Conservation (phyloP, 1,140 invertebrate genomes). For the Platorchestia sp. region DNA sequence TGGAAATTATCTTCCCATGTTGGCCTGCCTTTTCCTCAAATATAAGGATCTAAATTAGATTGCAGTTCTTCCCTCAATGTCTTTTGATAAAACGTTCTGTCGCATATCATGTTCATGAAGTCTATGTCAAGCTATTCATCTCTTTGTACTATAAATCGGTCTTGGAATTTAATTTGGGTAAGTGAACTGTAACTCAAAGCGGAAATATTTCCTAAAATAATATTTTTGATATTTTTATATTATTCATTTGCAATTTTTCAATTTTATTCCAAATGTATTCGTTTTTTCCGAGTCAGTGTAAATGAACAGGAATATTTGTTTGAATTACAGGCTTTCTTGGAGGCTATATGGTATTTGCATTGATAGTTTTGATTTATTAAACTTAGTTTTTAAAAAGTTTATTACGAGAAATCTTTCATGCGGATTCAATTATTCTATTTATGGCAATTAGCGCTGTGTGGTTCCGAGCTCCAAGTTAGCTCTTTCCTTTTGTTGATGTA, state of each 20-base stretch:
- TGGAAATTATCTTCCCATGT: neutral
- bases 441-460: too few species aligned
- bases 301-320: too few species aligned
- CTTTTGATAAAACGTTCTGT: neutral
- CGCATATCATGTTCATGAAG: neutral
- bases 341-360: too few species aligned
- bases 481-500: too few species aligned
- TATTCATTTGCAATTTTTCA: neutral
- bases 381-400: too few species aligned
- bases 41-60: neutral
- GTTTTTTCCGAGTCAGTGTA: too few species aligned
- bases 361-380: too few species aligned
- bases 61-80: neutral
- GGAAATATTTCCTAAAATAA: neutral
- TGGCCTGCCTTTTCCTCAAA: neutral
- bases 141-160: neutral
- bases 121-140: neutral
- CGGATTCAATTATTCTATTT: too few species aligned
- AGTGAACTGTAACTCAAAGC: neutral
- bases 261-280: neutral
- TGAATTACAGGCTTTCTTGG: too few species aligned
- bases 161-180: neutral
- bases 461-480: too few species aligned
- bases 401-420: too few species aligned
- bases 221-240: neutral